Percentiles rank a stretch among this genome's conserved stretches.
Conservation (phyloP, 2,888 invertebrate genomes). For the Phlogophora meticulosa region DNA sequence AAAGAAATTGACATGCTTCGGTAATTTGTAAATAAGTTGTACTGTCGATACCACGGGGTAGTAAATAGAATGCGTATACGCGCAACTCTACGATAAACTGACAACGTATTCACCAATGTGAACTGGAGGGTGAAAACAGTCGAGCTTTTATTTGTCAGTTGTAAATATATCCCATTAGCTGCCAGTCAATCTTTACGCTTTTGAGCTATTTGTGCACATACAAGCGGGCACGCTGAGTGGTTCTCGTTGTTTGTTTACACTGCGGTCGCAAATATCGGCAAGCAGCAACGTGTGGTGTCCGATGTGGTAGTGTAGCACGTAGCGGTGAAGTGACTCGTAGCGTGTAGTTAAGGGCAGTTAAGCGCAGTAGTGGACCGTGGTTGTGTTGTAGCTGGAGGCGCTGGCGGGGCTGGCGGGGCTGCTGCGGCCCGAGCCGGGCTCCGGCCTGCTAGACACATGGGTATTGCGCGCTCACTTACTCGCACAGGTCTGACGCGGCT, state of each 20-base stretch:
- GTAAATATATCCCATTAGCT: not conserved
- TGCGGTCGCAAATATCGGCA: constrained; percentile 17
- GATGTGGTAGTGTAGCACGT: constrained; percentile 26
- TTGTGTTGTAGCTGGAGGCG: constrained; percentile 91
- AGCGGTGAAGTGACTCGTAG: constrained; percentile 18
- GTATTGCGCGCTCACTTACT: constrained; percentile 92
- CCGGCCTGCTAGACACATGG: constrained; percentile 90
- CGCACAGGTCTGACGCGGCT: constrained; percentile 90
- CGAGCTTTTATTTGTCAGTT: not conserved
- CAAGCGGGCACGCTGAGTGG: not conserved
- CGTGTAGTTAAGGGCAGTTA: constrained; percentile 28
- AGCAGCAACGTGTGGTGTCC: constrained; percentile 15
- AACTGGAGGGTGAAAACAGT: not conserved
- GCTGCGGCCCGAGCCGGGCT: constrained; percentile 89
- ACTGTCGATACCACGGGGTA: constrained; percentile 5
- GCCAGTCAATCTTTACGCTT: not conserved
- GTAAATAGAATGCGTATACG: not conserved
- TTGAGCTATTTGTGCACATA: not conserved
- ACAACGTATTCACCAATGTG: not conserved
- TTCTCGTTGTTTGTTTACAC: constrained; percentile 17
- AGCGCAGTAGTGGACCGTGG: constrained; percentile 73
- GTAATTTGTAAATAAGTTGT: constrained; percentile 23
- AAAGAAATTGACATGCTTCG: constrained; percentile 12
- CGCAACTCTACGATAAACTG: not conserved
- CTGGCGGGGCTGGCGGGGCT: constrained; percentile 89